phyloP scores from a whole-genome alignment of 2,888 invertebrate species.

The Auanema freiburgensis region DNA sequence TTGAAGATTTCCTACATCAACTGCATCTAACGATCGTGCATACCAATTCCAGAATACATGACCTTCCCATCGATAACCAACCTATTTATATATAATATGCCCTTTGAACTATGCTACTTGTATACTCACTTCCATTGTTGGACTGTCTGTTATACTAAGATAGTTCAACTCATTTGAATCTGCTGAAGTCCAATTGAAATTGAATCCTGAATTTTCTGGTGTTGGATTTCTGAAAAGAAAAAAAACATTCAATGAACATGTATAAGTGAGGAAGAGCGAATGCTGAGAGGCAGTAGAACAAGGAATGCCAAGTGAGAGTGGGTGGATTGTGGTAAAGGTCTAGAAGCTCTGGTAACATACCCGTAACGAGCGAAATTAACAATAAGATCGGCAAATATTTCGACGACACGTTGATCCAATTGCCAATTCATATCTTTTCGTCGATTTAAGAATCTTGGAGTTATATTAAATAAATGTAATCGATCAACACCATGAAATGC shows the following conservation, averaged over 20 bases:
- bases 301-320: too few relatives aligned
- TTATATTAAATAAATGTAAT: constrained; percentile 63
- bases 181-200: constrained; percentile 63
- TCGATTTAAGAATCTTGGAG: constrained; percentile 56
- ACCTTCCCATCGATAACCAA: constrained; percentile 60
- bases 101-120: not conserved
- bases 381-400: constrained; percentile 63
- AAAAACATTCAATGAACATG: not conserved
- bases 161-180: constrained; percentile 54
- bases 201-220: constrained; percentile 54
- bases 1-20: constrained; percentile 63
- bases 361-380: constrained; percentile 59
- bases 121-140: constrained; percentile 56
- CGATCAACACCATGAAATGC: constrained; percentile 64
- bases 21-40: constrained; percentile 57
- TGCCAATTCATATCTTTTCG: constrained; percentile 64
- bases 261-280: too few relatives aligned
- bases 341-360: too few relatives aligned
- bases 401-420: constrained; percentile 62
- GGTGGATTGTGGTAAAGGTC: too few relatives aligned
- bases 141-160: constrained; percentile 61
- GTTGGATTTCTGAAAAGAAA: constrained; percentile 57
- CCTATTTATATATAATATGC: constrained; percentile 23
- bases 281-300: too few relatives aligned
- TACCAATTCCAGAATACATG: constrained; percentile 65